Base-by-base conservation (phyloP, 2,797 vertebrate genomes). In the Myotis pilosus region DNA sequence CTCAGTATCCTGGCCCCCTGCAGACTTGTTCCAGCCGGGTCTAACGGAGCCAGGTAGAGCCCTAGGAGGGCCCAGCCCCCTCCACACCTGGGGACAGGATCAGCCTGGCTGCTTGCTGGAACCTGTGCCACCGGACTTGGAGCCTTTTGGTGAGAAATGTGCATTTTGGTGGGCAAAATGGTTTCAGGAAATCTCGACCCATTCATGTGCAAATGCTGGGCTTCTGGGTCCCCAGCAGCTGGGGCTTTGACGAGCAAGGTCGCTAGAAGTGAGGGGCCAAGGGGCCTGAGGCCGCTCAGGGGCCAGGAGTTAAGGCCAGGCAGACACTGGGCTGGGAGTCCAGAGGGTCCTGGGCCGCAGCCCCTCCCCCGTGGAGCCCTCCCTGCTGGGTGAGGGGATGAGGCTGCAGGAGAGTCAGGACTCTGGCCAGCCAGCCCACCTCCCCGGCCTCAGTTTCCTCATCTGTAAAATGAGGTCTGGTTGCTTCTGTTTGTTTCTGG, bases 191-290 rank as follows among this genome's bases (percentile, higher is more conserved):
- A 97, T 96, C 98, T 96, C 94, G 57, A 89, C 94, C 96, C 78
- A 98, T 97, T 98, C 94, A 97, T 98, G 97, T 97, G 98, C 97
- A 98, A 98, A 98, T 96, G 96, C 96, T 60, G 94, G 91, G 89
- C 94, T 97, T 98, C 97, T 95, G 95, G 28, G 97, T 98, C 98
- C 98, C 98, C 97, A 97, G 98, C 97, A 96, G 96, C 95, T 91
- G 17, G 25, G 51, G 96, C 98, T 97, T 96, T 96, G 97, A 94
- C 95, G 97, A 98, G 98, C 91, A 96, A n/a, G 66, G 92, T 93
- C 94, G 83, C 87, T 64, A 76, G 95, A 81, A 91, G 82, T 81
- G 80, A 94, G 82, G 80, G 62, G 30, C 28, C 9, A 53, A 36
- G 66, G 41, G 20, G 55, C 76, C 91, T 47, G 68, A 80, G 84